phyloP scores from a whole-genome alignment of 92 coral and sea anemone species.

The Palythoa caribaeorum region DNA sequence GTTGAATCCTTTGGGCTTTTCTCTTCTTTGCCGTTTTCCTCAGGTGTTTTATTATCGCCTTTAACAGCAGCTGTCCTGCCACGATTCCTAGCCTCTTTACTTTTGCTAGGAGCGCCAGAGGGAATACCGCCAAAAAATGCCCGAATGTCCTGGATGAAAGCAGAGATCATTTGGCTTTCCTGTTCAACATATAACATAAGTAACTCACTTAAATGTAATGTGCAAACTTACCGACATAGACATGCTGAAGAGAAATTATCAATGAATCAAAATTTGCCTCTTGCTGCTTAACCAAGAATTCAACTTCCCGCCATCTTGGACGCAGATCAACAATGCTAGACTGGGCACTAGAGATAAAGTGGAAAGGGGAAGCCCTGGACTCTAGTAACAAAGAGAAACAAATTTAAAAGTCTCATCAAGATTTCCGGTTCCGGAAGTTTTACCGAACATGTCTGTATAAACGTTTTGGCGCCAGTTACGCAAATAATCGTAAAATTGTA shows the following conservation, averaged over 20 bases:
- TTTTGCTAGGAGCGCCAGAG: conserved; percentile 13
- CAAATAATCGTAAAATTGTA: too few species aligned
- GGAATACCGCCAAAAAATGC: conserved; percentile 33
- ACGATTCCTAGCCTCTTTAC: background rate
- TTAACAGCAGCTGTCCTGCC: conserved; percentile 4
- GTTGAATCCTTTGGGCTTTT: conserved; percentile 13
- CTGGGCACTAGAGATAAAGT: background rate
- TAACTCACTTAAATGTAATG: background rate
- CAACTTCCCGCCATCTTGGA: conserved; percentile 52
- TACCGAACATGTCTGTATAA: too few species aligned
- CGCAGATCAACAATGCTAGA: background rate
- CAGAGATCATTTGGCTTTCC: background rate
- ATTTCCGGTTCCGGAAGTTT: too few species aligned
- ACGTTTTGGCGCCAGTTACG: too few species aligned
- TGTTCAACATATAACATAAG: background rate
- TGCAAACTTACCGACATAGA: conserved; percentile 25
- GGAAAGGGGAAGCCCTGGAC: background rate
- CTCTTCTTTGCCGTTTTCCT: conserved; percentile 2
- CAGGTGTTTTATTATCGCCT: conserved; percentile 25
- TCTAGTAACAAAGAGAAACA: background rate
- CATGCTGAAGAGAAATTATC: conserved; percentile 3
- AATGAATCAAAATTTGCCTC: background rate
- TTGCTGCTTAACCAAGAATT: background rate
- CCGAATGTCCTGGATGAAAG: conserved; percentile 30
- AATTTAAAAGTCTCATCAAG: too few species aligned